A percentile compares a stretch with the other conserved stretches of the same genome.
These are phyloP conservation scores for Pterocles burchelli DNA, from an alignment of 2,113 vertebrate genomes.

Conservation along the genomic window DNA sequence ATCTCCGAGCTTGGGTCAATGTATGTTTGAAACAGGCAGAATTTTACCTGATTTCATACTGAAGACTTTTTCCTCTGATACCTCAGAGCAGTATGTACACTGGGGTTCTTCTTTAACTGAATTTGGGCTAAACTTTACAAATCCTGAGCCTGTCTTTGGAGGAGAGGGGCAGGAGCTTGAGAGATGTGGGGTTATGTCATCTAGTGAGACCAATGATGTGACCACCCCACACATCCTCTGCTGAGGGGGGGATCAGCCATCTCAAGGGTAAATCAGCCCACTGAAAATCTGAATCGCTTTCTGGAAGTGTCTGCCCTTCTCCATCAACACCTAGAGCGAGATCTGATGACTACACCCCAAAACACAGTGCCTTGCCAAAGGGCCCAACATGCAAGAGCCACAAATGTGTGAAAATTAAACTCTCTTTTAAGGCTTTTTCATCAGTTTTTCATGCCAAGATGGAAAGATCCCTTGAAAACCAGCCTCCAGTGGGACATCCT, in stretches of 20 bases:
- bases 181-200: not conserved
- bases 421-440: not conserved
- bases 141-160: not conserved
- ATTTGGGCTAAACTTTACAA: not conserved
- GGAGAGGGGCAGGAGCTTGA: not conserved
- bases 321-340: not conserved
- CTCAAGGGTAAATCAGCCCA: not conserved
- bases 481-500: not conserved
- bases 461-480: not conserved
- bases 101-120: not conserved
- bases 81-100: not conserved
- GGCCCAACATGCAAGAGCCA: not conserved
- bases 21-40: not conserved
- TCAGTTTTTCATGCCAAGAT: not conserved
- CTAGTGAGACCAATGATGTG: accelerated
- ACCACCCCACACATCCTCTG: accelerated
- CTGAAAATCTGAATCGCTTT: not conserved
- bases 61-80: not conserved
- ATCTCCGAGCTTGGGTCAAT: not conserved
- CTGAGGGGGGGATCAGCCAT: accelerated
- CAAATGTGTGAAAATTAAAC: accelerated
- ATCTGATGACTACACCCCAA: not conserved
- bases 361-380: not conserved
- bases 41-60: not conserved
- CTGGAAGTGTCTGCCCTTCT: not conserved